phyloP scores from a whole-genome alignment of 2,797 vertebrate genomes.

The Telmatherina bonti region DNA sequence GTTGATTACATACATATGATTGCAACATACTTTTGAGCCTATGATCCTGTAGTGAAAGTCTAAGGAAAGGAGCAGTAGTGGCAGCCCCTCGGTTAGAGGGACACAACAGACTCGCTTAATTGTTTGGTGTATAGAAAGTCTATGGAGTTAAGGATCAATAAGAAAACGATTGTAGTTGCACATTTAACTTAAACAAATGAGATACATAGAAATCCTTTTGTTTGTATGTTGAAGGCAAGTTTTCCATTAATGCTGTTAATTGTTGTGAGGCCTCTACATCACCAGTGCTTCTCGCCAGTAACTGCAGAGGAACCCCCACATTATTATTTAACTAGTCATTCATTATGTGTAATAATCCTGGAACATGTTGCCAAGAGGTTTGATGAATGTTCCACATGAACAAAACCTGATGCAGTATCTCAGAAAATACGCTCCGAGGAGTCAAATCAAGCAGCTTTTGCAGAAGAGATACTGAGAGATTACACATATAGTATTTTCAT shows the following conservation, averaged over 20 bases:
- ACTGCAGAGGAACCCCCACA: slow-evolving; percentile 2
- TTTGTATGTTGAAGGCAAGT: neutral
- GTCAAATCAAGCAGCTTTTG: neutral
- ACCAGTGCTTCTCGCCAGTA: neutral
- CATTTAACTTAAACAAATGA: neutral
- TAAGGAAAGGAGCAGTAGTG: too few relatives aligned
- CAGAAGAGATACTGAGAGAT: neutral
- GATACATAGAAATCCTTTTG: neutral
- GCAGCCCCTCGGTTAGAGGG: too few relatives aligned
- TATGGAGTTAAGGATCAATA: too few relatives aligned
- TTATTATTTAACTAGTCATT: slow-evolving; percentile 18
- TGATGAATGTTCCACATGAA: too few relatives aligned
- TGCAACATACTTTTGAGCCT: too few relatives aligned
- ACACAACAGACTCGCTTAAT: too few relatives aligned
- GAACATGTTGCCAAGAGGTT: too few relatives aligned
- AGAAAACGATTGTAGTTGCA: too few relatives aligned
- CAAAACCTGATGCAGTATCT: neutral
- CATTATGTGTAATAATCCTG: neutral
- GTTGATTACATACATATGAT: too few relatives aligned
- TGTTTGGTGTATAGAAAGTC: too few relatives aligned
- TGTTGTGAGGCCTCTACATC: neutral
- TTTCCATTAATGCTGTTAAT: neutral
- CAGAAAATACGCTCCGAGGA: neutral
- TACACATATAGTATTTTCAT: neutral
- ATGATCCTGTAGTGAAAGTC: too few relatives aligned